A percentile compares a stretch with the other conserved stretches of the same genome.
phyloP scores from a whole-genome alignment of 2,888 invertebrate genomes.

The Thereva nobilitata region DNA sequence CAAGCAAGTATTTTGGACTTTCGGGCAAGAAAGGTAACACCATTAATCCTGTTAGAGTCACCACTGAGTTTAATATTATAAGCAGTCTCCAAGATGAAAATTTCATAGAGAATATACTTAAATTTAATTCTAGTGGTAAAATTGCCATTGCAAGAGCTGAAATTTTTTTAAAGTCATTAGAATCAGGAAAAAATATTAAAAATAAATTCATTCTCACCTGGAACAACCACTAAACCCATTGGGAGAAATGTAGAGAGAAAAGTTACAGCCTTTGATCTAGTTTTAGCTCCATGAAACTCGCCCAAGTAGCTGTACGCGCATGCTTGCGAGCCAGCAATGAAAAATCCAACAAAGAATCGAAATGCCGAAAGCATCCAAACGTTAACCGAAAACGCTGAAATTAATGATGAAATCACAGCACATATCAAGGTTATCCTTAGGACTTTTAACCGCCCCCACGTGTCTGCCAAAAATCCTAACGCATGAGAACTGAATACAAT shows the following conservation, averaged over 20 bases:
- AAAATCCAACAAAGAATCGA: conserved; percentile 69
- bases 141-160: conserved; percentile 70
- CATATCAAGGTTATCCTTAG: conserved; percentile 61
- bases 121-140: conserved; percentile 64
- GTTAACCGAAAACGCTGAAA: conserved; percentile 65
- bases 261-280: conserved; percentile 62
- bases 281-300: conserved; percentile 62
- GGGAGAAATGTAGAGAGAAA: conserved; percentile 64
- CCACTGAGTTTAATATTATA: conserved; percentile 67
- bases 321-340: conserved; percentile 60
- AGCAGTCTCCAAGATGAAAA: conserved; percentile 78
- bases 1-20: conserved; percentile 76
- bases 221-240: conserved; percentile 62
- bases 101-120: conserved; percentile 60
- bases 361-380: conserved; percentile 64
- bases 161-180: conserved; percentile 27
- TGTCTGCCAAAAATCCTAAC: conserved; percentile 81
- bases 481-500: conserved; percentile 75
- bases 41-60: conserved; percentile 66
- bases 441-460: conserved; percentile 68
- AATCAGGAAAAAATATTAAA: too few species aligned
- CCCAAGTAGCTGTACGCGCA: conserved; percentile 65
- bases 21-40: conserved; percentile 69
- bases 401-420: conserved; percentile 62
- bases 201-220: conserved; percentile 52